Conservation (phyloP, 2,113 vertebrate species). For the Lichenostomus cassidix region DNA sequence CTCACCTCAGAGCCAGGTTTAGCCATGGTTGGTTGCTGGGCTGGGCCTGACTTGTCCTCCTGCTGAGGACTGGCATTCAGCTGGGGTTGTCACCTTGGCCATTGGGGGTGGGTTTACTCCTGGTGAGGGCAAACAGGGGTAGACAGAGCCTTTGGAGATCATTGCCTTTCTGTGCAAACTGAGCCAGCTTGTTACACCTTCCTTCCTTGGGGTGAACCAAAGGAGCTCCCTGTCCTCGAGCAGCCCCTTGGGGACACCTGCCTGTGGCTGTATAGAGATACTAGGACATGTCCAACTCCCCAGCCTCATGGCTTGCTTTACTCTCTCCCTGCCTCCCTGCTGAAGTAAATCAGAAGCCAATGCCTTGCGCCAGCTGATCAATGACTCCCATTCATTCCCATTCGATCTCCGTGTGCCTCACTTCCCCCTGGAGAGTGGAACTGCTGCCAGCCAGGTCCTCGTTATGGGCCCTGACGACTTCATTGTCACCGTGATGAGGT, state of each 20-base stretch:
- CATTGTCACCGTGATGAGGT: constrained; percentile 94
- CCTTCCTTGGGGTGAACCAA: not conserved
- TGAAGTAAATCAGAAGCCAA: constrained; percentile 86
- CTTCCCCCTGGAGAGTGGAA: constrained; percentile 74
- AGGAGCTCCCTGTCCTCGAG: not conserved
- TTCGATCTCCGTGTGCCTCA: constrained; percentile 71
- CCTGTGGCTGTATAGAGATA: not conserved
- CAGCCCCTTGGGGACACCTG: fast-evolving
- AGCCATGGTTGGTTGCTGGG: fast-evolving
- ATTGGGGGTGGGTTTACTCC: fast-evolving
- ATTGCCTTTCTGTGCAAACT: not conserved
- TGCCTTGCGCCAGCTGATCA: constrained; percentile 86
- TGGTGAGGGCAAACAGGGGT: not conserved
- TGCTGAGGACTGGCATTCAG: not conserved
- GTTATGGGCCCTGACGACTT: constrained; percentile 95
- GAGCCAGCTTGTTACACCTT: not conserved
- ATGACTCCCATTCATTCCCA: constrained; percentile 80
- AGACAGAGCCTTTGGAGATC: not conserved
- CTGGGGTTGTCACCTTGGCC: not conserved
- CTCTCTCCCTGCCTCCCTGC: not conserved
- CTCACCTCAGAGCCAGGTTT: not conserved
- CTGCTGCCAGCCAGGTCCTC: constrained; percentile 87
- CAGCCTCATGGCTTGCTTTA: not conserved
- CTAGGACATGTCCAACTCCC: not conserved
- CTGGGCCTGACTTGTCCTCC: not conserved